Conservation (phyloP, 2,797 vertebrate genomes). For the Poecilia gillii region DNA sequence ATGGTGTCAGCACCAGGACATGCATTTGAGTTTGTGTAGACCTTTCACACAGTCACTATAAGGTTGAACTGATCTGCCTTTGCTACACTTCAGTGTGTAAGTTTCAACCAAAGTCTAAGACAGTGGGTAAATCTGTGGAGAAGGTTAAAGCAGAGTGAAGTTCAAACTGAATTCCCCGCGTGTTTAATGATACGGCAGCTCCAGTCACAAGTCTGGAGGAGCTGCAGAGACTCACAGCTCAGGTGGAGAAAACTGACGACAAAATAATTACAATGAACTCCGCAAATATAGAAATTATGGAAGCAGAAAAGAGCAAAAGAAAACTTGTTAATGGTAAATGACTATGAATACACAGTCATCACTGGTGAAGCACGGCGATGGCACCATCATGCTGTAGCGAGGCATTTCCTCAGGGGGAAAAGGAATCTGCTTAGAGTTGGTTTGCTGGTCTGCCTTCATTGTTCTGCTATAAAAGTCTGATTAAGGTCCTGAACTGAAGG, state of each 20-base stretch:
- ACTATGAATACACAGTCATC: neutral
- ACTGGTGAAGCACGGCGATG: neutral
- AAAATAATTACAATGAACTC: neutral
- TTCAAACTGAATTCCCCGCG: neutral
- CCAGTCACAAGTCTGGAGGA: neutral
- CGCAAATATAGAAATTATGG: neutral
- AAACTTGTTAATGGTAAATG: neutral
- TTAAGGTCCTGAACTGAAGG: neutral
- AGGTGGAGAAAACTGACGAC: neutral
- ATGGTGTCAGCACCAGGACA: conserved; percentile 72
- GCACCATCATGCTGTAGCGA: neutral
- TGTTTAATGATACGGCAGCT: neutral
- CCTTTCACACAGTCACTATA: neutral
- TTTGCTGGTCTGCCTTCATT: too few relatives aligned
- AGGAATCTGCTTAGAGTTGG: too few relatives aligned
- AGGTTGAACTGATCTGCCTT: neutral
- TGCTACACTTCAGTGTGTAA: neutral
- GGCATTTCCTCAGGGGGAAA: too few relatives aligned
- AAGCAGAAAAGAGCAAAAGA: neutral
- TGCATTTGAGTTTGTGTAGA: conserved; percentile 63
- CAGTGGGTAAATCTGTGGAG: neutral
- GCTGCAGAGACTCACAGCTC: neutral
- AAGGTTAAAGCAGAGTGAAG: neutral
- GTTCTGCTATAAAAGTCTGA: too few relatives aligned
- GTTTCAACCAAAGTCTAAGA: neutral